Evolutionary conservation across 2,888 invertebrate genomes (phyloP).

Genomic region (Bellardia pandia): DNA sequence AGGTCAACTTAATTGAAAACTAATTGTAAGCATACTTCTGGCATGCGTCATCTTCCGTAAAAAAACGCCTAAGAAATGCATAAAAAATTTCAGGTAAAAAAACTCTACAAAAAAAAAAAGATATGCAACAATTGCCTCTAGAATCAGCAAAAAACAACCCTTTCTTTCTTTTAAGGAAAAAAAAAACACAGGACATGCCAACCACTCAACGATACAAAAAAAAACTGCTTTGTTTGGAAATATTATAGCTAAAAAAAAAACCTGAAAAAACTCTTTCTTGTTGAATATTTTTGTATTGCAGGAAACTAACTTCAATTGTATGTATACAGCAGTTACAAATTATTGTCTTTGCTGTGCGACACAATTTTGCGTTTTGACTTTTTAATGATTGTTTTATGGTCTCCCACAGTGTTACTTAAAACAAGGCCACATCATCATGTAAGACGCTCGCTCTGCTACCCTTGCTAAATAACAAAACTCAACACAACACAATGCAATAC

Average conservation of each 20-base stretch:
- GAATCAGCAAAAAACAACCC: slow-evolving; percentile 42
- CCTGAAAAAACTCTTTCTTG: not conserved
- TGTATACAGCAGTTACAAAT: slow-evolving; percentile 24
- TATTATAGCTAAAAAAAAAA: not conserved
- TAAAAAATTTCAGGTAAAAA: slow-evolving; percentile 63
- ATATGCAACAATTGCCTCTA: slow-evolving; percentile 12
- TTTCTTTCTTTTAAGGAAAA: slow-evolving; percentile 2
- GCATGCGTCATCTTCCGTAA: slow-evolving; percentile 63
- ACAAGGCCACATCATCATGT: slow-evolving; percentile 33
- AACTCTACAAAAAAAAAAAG: slow-evolving; percentile 33
- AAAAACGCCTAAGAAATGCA: slow-evolving; percentile 23
- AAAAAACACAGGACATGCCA: not conserved
- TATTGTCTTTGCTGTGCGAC: not conserved
- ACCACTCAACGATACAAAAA: too few species aligned
- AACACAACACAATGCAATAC: not conserved
- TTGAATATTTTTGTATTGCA: not conserved
- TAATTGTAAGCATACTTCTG: slow-evolving; percentile 71
- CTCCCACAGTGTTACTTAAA: slow-evolving; percentile 54
- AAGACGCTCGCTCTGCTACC: not conserved
- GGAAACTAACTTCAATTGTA: too few species aligned
- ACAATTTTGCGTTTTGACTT: slow-evolving; percentile 71
- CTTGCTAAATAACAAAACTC: not conserved
- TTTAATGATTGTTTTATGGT: slow-evolving; percentile 68
- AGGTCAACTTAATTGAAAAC: slow-evolving; percentile 66
- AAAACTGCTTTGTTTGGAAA: not conserved